Percentiles rank a stretch among this genome's conserved stretches.
phyloP scores from a whole-genome alignment of 2,888 invertebrate genomes.

The Drosophila paucipuncta region DNA sequence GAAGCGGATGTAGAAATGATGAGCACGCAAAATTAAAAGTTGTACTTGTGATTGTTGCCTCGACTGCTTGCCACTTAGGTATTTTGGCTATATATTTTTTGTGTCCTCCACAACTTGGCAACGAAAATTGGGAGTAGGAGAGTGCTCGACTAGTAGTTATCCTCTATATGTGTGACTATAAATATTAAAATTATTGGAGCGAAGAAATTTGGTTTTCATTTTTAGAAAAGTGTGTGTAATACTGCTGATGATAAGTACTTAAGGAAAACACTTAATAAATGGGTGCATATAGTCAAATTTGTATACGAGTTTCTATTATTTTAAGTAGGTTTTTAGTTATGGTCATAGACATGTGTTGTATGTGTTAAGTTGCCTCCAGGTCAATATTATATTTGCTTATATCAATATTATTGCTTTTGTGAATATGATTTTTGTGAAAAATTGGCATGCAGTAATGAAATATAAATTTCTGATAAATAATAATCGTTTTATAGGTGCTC shows the following conservation, averaged over 20 bases:
- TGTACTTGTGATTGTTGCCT: not conserved
- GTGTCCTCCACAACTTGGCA: constrained; percentile 1
- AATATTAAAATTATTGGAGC: not conserved
- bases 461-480: not conserved
- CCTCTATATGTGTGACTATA: not conserved
- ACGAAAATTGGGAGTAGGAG: not conserved
- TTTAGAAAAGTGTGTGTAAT: not conserved
- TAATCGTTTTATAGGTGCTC: not conserved
- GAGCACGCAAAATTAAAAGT: not conserved
- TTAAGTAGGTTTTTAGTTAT: not conserved
- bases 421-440: not conserved
- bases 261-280: not conserved
- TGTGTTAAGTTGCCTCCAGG: not conserved
- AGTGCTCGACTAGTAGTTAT: not conserved
- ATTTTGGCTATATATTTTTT: not conserved
- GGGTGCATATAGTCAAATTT: not conserved
- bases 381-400: not conserved
- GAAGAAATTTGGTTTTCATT: fast-evolving
- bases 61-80: not conserved
- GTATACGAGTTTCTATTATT: fast-evolving
- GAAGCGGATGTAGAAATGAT: constrained; percentile 4
- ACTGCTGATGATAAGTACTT: not conserved
- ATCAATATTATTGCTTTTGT: not conserved
- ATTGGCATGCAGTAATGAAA: not conserved
- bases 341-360: not conserved